These are phyloP conservation scores for Phrynocephalus guinanensis DNA, from an alignment of 2,797 vertebrate genomes.

Conservation along the genomic window DNA sequence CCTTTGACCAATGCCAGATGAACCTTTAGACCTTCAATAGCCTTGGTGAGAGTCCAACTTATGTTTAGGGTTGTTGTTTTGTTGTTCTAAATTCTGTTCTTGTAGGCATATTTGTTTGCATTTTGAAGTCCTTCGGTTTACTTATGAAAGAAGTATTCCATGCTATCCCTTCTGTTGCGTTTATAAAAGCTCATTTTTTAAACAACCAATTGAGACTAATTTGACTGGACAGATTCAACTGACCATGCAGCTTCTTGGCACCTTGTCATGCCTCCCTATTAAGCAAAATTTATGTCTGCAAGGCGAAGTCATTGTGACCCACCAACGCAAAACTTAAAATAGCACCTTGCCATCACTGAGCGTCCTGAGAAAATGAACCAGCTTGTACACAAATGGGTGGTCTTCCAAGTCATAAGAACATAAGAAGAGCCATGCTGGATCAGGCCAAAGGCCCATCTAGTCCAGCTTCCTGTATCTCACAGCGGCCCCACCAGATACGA, in stretches of 20 bases:
- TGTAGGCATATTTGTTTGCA: neutral
- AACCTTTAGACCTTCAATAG: neutral
- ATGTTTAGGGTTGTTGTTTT: neutral
- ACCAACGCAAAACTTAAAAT: conserved; percentile 2
- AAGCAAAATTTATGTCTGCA: conserved; percentile 33
- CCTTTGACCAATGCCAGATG: neutral
- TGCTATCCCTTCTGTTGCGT: neutral
- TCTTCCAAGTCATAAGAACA: too few species aligned
- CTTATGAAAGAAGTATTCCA: conserved; percentile 12
- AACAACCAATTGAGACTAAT: conserved; percentile 32
- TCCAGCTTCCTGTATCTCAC: too few species aligned
- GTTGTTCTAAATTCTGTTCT: neutral
- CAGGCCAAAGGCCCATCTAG: too few species aligned
- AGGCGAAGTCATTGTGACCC: conserved; percentile 17
- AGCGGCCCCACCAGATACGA: too few species aligned
- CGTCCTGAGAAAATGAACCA: neutral
- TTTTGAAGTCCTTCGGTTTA: neutral
- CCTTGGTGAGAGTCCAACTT: neutral
- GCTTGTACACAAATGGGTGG: neutral
- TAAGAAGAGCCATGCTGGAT: too few species aligned
- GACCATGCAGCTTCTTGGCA: conserved; percentile 18
- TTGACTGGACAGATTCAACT: conserved; percentile 32
- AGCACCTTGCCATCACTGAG: neutral
- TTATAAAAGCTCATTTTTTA: neutral
- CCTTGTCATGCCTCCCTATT: conserved; percentile 17